These are phyloP conservation scores for Scyliorhinus canicula DNA, from an alignment of 2,797 vertebrate genomes.

Conservation along the genomic window DNA sequence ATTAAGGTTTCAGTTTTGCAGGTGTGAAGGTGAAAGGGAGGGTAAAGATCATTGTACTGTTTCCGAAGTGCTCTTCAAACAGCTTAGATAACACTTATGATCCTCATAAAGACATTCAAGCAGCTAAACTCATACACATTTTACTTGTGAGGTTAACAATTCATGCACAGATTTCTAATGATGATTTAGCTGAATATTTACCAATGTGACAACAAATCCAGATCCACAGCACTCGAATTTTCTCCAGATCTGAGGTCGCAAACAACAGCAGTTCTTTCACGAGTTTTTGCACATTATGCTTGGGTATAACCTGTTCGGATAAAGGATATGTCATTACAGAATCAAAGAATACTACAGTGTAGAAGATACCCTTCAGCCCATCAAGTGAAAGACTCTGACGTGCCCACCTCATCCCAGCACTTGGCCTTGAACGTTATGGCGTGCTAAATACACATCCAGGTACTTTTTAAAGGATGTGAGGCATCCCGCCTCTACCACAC, in stretches of 20 bases:
- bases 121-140: background rate
- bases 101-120: background rate
- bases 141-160: background rate
- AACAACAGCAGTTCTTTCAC: conserved; percentile 57
- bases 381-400: no score
- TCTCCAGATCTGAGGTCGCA: conserved; percentile 59
- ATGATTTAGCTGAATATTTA: conserved; percentile 43
- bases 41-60: background rate
- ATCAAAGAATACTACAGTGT: no score
- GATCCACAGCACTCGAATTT: conserved; percentile 62
- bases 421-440: no score
- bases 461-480: no score
- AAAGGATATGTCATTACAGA: background rate
- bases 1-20: background rate
- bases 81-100: background rate
- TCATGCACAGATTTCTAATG: background rate
- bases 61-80: background rate
- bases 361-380: no score
- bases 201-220: conserved; percentile 71
- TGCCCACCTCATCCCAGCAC: no score
- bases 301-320: conserved; percentile 51
- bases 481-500: no score
- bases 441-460: no score
- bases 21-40: background rate
- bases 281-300: conserved; percentile 54